A percentile compares a stretch with the other conserved stretches of the same genome.
Evolutionary conservation across 2,113 vertebrate genomes (phyloP).

Genomic region (Rhodinocichla rosea): DNA sequence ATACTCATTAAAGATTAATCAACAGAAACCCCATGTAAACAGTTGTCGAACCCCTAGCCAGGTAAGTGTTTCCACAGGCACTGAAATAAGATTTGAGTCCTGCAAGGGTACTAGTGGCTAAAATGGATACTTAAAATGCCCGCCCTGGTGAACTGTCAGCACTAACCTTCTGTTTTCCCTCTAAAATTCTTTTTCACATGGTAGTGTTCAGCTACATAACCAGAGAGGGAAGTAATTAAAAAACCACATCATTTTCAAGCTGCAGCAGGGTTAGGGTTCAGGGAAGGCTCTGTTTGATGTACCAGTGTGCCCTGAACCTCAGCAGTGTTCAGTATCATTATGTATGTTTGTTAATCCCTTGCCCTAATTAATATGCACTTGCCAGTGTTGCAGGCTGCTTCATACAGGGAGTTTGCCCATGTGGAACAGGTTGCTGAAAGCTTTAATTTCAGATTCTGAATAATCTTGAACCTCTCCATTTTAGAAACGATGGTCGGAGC

Average conservation of each 20-base stretch:
- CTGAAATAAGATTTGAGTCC: not conserved
- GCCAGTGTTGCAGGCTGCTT: not conserved
- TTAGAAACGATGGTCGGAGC: not conserved
- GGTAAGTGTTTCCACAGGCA: not conserved
- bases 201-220: not conserved
- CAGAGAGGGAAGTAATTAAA: not conserved
- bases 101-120: no score
- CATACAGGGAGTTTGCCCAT: not conserved
- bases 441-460: not conserved
- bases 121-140: not conserved
- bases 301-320: not conserved
- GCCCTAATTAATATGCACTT: not conserved
- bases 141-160: not conserved
- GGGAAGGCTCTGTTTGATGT: not conserved
- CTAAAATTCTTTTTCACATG: not conserved
- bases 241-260: not conserved
- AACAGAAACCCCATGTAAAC: accelerated
- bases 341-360: not conserved
- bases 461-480: accelerated
- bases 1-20: not conserved
- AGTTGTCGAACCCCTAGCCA: not conserved
- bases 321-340: not conserved
- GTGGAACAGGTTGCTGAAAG: not conserved
- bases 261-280: not conserved
- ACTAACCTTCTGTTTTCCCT: not conserved